These are phyloP conservation scores for Drosophila pegasa DNA, from an alignment of 2,888 invertebrate genomes.

Conservation along the genomic window DNA sequence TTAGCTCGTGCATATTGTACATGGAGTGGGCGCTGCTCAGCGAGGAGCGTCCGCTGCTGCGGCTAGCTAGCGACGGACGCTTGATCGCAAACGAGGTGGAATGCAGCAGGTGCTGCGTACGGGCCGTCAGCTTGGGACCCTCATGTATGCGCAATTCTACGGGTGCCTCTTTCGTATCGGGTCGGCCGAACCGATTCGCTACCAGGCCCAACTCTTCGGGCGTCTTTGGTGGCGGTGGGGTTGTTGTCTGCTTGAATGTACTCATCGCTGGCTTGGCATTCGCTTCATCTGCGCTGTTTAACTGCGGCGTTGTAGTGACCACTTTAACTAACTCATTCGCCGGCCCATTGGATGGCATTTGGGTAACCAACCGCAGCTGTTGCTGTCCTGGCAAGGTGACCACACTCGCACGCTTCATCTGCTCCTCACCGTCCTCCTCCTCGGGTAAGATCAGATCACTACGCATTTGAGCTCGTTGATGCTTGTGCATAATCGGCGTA, in stretches of 20 bases:
- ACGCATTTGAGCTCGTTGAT: slow-evolving; percentile 67
- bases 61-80: slow-evolving; percentile 78
- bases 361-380: slow-evolving; percentile 54
- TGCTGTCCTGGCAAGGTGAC: slow-evolving; percentile 50
- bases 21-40: slow-evolving; percentile 79
- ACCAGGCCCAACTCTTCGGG: slow-evolving; percentile 64
- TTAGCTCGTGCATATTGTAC: slow-evolving; percentile 81
- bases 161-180: slow-evolving; percentile 24
- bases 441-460: slow-evolving; percentile 76
- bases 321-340: slow-evolving; percentile 67
- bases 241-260: slow-evolving; percentile 66
- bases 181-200: slow-evolving; percentile 65
- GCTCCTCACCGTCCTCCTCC: slow-evolving; percentile 50
- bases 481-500: slow-evolving; percentile 80
- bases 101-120: slow-evolving; percentile 76
- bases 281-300: slow-evolving; percentile 52
- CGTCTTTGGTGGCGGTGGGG: slow-evolving; percentile 39
- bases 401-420: slow-evolving; percentile 64
- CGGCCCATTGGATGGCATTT: slow-evolving; percentile 33
- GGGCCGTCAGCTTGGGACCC: slow-evolving; percentile 63
- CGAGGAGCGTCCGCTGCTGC: slow-evolving; percentile 68
- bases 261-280: slow-evolving; percentile 63
- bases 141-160: slow-evolving; percentile 63
- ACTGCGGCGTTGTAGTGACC: slow-evolving; percentile 55
- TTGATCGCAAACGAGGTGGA: slow-evolving; percentile 84